Conservation (phyloP, 2,797 vertebrate species). For the Limnodromus scolopaceus region DNA sequence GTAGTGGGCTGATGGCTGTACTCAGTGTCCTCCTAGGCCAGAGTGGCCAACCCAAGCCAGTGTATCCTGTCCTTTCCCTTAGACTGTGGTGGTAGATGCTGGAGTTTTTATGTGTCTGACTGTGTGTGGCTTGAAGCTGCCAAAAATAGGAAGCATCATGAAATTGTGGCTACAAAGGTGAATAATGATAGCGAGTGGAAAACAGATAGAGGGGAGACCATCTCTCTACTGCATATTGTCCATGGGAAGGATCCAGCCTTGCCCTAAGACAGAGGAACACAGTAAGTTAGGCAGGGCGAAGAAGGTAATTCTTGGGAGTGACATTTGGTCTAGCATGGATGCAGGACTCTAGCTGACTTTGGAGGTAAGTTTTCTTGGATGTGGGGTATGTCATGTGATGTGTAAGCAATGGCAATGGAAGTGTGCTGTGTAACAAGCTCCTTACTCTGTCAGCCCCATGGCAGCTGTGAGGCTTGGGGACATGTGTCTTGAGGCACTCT, state of each 20-base stretch:
- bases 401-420: not conserved
- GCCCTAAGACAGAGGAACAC: not conserved
- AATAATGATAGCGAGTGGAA: not conserved
- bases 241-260: not conserved
- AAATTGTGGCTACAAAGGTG: not conserved
- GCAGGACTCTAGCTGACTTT: not conserved
- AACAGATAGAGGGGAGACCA: not conserved
- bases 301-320: not conserved
- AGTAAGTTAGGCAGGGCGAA: not conserved
- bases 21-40: not conserved
- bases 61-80: not conserved
- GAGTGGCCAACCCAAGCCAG: not conserved
- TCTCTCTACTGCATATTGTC: not conserved
- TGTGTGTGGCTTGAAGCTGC: not conserved
- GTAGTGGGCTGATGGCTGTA: not conserved
- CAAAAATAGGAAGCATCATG: not conserved
- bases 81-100: not conserved
- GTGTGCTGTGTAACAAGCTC: not conserved
- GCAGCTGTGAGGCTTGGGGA: not conserved
- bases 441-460: not conserved
- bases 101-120: not conserved
- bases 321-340: not conserved
- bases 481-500: not conserved
- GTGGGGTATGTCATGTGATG: not conserved
- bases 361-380: not conserved